phyloP scores from a whole-genome alignment of 2,113 vertebrate genomes.

The Carassius gibelio region DNA sequence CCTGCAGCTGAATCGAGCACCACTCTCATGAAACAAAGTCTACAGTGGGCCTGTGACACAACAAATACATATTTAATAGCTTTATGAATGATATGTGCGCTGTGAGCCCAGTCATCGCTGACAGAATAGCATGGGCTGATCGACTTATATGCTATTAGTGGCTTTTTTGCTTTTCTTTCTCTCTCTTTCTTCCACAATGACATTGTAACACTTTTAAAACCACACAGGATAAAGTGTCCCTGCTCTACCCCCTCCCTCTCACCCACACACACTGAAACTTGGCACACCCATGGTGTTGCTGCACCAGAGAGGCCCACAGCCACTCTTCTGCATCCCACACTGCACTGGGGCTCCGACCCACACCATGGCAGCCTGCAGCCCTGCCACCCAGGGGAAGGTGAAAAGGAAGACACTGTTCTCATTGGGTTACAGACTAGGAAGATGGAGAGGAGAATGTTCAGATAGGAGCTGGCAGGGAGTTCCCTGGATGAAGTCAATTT shows the following conservation, averaged over 20 bases:
- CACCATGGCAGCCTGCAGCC: slow-evolving; percentile 60
- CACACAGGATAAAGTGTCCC: slow-evolving; percentile 47
- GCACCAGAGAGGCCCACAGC: slow-evolving; percentile 68
- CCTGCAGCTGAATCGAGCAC: slow-evolving; percentile 40
- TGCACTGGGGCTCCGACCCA: slow-evolving; percentile 64
- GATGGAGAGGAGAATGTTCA: not conserved
- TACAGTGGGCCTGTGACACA: slow-evolving; percentile 37
- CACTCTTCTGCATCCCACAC: slow-evolving; percentile 53
- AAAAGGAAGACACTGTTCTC: slow-evolving; percentile 14
- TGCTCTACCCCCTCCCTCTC: slow-evolving; percentile 61
- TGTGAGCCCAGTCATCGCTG: slow-evolving; percentile 25
- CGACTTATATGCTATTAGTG: not conserved
- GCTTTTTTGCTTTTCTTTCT: not conserved
- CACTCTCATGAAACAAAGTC: slow-evolving; percentile 31
- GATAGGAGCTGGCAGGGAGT: slow-evolving; percentile 5
- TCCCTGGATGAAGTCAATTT: slow-evolving; percentile 40
- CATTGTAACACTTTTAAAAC: slow-evolving; percentile 28
- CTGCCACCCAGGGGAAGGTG: slow-evolving; percentile 59
- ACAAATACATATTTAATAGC: slow-evolving; percentile 52
- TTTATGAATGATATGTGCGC: slow-evolving; percentile 45
- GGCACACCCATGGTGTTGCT: slow-evolving; percentile 79
- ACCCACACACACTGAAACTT: slow-evolving; percentile 72
- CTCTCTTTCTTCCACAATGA: not conserved
- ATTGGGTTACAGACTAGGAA: slow-evolving; percentile 23
- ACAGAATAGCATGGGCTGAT: not conserved